A percentile compares a stretch with the other conserved stretches of the same genome.
Conservation (phyloP, 2,113 vertebrate genomes). For the Tragelaphus scriptus region DNA sequence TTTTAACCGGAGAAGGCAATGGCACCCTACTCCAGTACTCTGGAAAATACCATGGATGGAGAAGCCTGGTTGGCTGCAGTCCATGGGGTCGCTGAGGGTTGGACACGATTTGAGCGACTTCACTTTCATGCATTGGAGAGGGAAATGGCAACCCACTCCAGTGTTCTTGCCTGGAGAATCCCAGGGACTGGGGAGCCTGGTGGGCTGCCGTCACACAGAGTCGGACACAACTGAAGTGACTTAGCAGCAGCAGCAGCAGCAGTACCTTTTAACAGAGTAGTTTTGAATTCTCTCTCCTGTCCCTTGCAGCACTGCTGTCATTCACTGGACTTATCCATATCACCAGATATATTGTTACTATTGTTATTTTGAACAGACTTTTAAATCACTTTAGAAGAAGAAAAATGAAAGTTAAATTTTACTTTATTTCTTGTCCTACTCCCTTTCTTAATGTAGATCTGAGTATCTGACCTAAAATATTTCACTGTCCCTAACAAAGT, state of each 20-base stretch:
- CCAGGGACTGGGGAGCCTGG: background rate
- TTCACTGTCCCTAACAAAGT: background rate
- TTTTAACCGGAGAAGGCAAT: no score
- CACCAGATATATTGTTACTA: background rate
- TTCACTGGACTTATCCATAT: background rate
- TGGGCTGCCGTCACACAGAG: no score
- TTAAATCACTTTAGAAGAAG: background rate
- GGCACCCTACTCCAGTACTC: no score
- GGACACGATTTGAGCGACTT: no score
- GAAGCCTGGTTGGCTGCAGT: no score
- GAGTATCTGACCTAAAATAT: background rate
- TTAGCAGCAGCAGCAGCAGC: no score
- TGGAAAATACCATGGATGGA: no score
- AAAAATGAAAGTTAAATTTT: background rate
- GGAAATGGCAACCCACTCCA: no score
- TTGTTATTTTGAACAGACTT: background rate
- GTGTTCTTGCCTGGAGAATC: background rate
- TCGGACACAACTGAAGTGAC: background rate
- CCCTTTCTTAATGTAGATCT: background rate
- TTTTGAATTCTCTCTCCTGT: background rate
- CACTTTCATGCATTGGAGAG: no score
- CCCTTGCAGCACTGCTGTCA: background rate
- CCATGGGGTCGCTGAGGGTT: no score
- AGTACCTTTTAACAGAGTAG: background rate
- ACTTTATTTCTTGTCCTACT: background rate